These are phyloP conservation scores for Ormyrus nitidulus DNA, from an alignment of 2,888 invertebrate genomes.

Conservation along the genomic window DNA sequence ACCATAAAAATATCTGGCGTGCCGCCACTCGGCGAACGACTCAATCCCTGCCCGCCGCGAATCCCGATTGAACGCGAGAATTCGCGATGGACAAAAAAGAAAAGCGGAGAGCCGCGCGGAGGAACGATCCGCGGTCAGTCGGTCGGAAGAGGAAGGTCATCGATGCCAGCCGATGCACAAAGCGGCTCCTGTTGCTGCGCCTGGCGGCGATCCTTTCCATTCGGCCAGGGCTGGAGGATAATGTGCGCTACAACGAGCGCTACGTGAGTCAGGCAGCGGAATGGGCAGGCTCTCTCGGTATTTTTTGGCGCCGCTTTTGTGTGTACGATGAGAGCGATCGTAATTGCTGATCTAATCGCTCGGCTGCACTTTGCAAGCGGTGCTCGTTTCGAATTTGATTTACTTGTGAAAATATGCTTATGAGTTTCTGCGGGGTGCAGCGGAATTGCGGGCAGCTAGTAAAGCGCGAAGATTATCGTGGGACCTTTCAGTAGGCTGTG, in stretches of 20 bases:
- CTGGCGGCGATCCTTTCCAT: not conserved
- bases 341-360: no score
- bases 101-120: not conserved
- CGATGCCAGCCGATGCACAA: not conserved
- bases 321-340: no score
- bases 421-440: no score
- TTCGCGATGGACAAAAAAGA: no score
- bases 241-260: not conserved
- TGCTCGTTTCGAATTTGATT: not conserved
- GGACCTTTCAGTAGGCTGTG: no score
- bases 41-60: not conserved
- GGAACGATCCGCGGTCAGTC: not conserved
- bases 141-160: conserved; percentile 22
- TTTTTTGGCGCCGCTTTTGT: no score
- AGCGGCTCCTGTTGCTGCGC: not conserved
- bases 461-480: no score
- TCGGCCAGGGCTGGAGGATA: not conserved
- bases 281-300: no score
- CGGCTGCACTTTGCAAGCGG: no score
- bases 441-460: not conserved
- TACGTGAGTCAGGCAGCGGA: not conserved
- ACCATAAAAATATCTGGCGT: conserved; percentile 17
- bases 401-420: not conserved
- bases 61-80: no score
- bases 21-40: conserved; percentile 13